Percentiles rank a stretch among this genome's conserved stretches.
These are phyloP conservation scores for Acleris laterana DNA, from an alignment of 2,888 invertebrate genomes.

Conservation along the genomic window DNA sequence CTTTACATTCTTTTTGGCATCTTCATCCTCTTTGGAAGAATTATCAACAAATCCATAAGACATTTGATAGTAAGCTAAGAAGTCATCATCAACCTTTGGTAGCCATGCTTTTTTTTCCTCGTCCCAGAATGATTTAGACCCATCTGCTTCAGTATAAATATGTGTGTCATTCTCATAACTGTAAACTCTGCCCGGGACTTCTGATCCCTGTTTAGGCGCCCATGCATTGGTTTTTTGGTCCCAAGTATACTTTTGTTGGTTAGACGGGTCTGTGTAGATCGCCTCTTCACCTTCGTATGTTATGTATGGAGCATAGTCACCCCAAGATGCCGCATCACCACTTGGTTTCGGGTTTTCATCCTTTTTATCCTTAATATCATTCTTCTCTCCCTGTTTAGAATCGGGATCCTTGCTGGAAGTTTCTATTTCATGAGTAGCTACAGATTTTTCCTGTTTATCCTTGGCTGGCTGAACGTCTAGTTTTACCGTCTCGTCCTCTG, in stretches of 20 bases:
- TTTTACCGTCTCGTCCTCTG: background rate
- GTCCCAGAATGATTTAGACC: constrained; percentile 96
- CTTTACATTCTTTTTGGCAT: constrained; percentile 51
- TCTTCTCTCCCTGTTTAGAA: constrained; percentile 2
- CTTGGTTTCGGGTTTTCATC: constrained; percentile 31
- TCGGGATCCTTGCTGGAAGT: constrained; percentile 6
- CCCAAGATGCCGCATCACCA: constrained; percentile 53
- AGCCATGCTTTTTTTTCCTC: constrained; percentile 96
- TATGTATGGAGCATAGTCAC: constrained; percentile 84
- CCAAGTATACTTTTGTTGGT: constrained; percentile 88
- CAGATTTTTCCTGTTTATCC: background rate
- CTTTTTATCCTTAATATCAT: constrained; percentile 4
- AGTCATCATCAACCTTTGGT: constrained; percentile 98
- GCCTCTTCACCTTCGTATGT: constrained; percentile 89
- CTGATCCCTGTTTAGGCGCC: constrained; percentile 65
- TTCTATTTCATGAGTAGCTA: background rate
- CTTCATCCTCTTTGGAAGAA: constrained; percentile 59
- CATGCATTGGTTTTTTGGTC: constrained; percentile 78
- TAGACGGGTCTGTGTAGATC: constrained; percentile 89
- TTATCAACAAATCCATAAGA: constrained; percentile 94
- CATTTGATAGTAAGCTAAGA: constrained; percentile 98
- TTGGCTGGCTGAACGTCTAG: background rate
- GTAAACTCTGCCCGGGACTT: constrained; percentile 78
- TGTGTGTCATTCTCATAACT: constrained; percentile 91
- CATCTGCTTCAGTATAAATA: constrained; percentile 93